A percentile compares a stretch with the other conserved stretches of the same genome.
Evolutionary conservation across 2,888 invertebrate species (phyloP).

Genomic region (Caenorhabditis sp.): DNA sequence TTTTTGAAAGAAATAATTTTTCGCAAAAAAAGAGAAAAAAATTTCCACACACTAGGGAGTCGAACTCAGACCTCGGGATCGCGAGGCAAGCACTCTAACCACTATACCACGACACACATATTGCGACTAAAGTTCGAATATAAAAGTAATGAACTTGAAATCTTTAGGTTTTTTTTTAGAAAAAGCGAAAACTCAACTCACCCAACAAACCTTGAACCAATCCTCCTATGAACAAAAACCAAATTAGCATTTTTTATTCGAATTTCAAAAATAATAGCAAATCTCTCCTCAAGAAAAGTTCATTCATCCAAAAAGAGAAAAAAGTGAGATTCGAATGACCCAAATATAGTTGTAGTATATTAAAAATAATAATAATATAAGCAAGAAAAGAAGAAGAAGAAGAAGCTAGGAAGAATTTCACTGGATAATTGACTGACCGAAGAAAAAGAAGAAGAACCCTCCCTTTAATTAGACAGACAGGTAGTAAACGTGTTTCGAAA

Average conservation of each 20-base stretch:
- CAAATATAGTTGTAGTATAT: neutral
- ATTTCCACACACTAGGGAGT: too few relatives aligned
- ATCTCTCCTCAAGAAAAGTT: neutral
- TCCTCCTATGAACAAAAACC: neutral
- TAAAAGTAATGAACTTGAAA: too few relatives aligned
- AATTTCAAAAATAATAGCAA: neutral
- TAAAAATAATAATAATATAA: neutral
- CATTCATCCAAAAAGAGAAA: neutral
- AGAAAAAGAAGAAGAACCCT: neutral
- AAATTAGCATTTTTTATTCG: neutral
- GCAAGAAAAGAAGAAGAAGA: neutral
- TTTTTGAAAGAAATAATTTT: too few relatives aligned
- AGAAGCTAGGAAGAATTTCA: neutral
- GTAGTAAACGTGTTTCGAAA: constrained; percentile 7
- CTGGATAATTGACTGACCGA: neutral
- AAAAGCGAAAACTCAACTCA: too few relatives aligned
- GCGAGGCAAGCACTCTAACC: too few relatives aligned
- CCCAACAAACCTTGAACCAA: neutral
- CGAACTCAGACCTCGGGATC: too few relatives aligned
- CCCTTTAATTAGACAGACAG: neutral
- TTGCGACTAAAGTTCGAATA: too few relatives aligned
- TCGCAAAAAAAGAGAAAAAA: too few relatives aligned
- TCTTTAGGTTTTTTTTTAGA: too few relatives aligned
- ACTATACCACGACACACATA: too few relatives aligned
- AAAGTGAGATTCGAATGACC: neutral